phyloP scores from a whole-genome alignment of 2,113 vertebrate species.

The Sinocyclocheilus grahami region DNA sequence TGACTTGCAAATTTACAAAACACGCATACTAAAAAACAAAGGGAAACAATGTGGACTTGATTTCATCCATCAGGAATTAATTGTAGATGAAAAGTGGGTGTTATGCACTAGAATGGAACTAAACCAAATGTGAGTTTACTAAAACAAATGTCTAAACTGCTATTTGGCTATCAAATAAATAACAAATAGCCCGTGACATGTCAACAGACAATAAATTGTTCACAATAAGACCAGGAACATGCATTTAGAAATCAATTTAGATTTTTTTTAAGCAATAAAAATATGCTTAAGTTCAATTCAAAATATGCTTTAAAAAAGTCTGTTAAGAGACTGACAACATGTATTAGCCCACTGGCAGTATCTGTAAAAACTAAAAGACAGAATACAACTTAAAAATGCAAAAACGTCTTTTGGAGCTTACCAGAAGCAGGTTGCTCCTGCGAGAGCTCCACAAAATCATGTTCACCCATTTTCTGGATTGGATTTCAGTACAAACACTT shows the following conservation, averaged over 20 bases:
- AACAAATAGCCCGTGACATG: neutral
- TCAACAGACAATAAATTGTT: neutral
- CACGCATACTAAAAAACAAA: neutral
- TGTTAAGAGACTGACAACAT: neutral
- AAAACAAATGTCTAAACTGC: neutral
- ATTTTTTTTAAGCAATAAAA: neutral
- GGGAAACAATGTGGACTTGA: neutral
- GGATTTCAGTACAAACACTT: neutral
- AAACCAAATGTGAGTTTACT: neutral
- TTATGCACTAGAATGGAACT: neutral
- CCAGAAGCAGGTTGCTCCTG: conserved; percentile 32
- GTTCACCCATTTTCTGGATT: conserved; percentile 26
- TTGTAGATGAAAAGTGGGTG: neutral
- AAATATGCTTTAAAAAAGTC: neutral
- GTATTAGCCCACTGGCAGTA: neutral
- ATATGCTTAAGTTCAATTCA: neutral
- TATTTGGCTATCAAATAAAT: neutral
- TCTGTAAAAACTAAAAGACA: neutral
- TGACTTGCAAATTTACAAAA: neutral
- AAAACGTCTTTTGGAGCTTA: conserved; percentile 3
- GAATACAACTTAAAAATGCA: neutral
- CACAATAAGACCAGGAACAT: neutral
- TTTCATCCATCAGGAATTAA: neutral
- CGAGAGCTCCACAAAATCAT: conserved; percentile 28
- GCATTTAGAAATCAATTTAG: neutral